phyloP scores from a whole-genome alignment of 2,888 invertebrate genomes.

The Cremastinae sp. region DNA sequence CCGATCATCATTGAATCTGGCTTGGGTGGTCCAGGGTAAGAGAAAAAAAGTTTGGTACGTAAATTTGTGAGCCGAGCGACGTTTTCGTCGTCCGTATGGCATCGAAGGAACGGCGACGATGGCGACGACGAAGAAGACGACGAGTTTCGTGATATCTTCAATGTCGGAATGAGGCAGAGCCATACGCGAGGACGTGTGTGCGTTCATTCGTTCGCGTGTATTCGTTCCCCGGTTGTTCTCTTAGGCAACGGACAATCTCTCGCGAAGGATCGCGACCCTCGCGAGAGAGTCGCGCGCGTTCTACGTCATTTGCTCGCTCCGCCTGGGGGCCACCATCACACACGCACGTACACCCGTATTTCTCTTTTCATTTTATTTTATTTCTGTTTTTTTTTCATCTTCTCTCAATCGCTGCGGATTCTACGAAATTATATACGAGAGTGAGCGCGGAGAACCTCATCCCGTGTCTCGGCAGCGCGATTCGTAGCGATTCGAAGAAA shows the following conservation, averaged over 20 bases:
- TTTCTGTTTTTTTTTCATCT: constrained; percentile 16
- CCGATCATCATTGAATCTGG: no score
- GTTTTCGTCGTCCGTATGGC: constrained; percentile 3
- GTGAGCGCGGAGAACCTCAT: constrained; percentile 6
- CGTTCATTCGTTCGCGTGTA: neutral
- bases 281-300: constrained; percentile 37
- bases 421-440: constrained; percentile 49
- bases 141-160: constrained; percentile 38
- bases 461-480: constrained; percentile 12
- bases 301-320: constrained; percentile 43
- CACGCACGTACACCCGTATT: constrained; percentile 5
- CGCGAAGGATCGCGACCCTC: constrained; percentile 58
- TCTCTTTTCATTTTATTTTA: constrained; percentile 16
- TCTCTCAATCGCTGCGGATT: constrained; percentile 45
- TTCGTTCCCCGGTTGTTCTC: constrained; percentile 17
- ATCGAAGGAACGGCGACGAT: neutral
- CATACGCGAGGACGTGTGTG: no score
- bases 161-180: constrained; percentile 14
- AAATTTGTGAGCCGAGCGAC: no score
- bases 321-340: constrained; percentile 24
- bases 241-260: constrained; percentile 40
- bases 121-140: constrained; percentile 5
- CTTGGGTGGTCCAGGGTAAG: no score
- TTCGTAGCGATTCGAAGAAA: constrained; percentile 30
- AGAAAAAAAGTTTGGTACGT: no score